Conservation (phyloP, 1,140 invertebrate species). For the Hylaeus volcanicus region DNA sequence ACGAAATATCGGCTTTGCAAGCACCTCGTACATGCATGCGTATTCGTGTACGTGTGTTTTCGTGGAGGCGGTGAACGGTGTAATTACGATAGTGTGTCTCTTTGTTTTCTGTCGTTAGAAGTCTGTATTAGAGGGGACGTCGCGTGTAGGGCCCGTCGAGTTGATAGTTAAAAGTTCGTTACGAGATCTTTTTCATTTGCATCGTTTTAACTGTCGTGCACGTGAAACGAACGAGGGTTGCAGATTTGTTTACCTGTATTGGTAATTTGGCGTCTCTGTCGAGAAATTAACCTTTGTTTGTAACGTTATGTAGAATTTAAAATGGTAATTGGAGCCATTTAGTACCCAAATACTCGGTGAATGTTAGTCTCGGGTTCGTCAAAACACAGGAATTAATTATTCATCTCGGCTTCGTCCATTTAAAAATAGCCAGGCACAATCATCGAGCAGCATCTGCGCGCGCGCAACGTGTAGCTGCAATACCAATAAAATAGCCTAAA, state of each 20-base stretch:
- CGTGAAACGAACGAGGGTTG: neutral
- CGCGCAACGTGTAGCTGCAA: neutral
- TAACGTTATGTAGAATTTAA: too few species aligned
- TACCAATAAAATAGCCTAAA: conserved; percentile 14
- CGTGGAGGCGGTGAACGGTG: neutral
- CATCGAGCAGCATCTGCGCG: neutral
- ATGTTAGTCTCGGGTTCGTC: too few species aligned
- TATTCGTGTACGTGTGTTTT: neutral
- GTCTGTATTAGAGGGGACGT: conserved; percentile 32
- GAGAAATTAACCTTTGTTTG: too few species aligned
- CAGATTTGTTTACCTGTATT: neutral
- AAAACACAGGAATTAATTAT: neutral
- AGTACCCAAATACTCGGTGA: too few species aligned
- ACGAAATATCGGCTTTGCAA: neutral
- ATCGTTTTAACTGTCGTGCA: neutral
- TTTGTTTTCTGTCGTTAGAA: conserved; percentile 18
- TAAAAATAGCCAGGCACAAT: neutral
- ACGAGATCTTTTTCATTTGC: conserved; percentile 18
- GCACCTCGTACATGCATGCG: neutral
- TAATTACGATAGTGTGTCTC: conserved; percentile 35
- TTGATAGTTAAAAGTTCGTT: conserved; percentile 22
- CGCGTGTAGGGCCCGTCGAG: conserved; percentile 7
- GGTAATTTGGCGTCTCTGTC: neutral
- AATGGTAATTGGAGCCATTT: too few species aligned
- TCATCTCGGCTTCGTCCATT: neutral